Evolutionary conservation across 2,888 invertebrate species (phyloP).

Genomic region (Pollenia labialis): DNA sequence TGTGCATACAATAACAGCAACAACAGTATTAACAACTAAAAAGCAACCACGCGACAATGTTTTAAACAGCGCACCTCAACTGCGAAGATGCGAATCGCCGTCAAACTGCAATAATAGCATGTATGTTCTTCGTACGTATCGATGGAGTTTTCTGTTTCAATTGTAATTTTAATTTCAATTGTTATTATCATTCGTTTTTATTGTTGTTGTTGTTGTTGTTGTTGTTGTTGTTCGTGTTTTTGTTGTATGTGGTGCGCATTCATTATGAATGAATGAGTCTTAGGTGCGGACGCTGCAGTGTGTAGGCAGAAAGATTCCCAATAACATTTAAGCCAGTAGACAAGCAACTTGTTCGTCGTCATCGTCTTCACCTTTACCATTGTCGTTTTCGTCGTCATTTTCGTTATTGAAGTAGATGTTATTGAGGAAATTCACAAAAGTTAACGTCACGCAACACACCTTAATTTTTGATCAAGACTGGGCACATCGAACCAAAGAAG

Average conservation of each 20-base stretch:
- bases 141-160: slow-evolving; percentile 71
- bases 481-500: slow-evolving; percentile 65
- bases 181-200: slow-evolving; percentile 57
- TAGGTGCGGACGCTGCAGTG: slow-evolving; percentile 74
- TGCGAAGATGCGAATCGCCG: slow-evolving; percentile 72
- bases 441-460: slow-evolving; percentile 75
- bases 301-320: slow-evolving; percentile 74
- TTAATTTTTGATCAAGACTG: slow-evolving; percentile 72
- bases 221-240: slow-evolving; percentile 35
- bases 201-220: slow-evolving; percentile 32
- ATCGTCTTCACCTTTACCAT: slow-evolving; percentile 37
- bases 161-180: slow-evolving; percentile 69
- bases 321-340: slow-evolving; percentile 69
- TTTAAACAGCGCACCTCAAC: slow-evolving; percentile 68
- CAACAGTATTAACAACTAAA: slow-evolving; percentile 28
- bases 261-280: slow-evolving; percentile 73
- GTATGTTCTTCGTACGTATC: slow-evolving; percentile 10
- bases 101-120: slow-evolving; percentile 60
- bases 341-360: slow-evolving; percentile 63
- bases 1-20: slow-evolving; percentile 53
- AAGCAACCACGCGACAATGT: slow-evolving; percentile 73
- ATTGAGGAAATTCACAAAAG: slow-evolving; percentile 67
- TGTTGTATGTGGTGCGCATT: slow-evolving; percentile 59
- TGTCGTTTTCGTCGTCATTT: slow-evolving; percentile 46
- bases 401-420: slow-evolving; percentile 63